Evolutionary conservation across 2,888 invertebrate species (phyloP).

Genomic region (Mesorhabditis belari): DNA sequence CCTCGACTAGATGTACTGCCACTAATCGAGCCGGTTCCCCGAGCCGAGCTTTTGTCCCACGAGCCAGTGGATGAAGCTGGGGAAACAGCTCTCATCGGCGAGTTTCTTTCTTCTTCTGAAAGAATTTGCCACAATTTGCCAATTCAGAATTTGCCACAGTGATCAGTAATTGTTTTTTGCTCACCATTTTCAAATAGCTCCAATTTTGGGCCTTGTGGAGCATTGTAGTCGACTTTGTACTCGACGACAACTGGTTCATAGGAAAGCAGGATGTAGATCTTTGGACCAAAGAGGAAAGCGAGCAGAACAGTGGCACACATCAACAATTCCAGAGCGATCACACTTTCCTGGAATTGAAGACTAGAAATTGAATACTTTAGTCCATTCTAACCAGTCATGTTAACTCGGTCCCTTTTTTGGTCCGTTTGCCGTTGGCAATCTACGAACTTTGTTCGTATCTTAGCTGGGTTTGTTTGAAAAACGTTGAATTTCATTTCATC

Average conservation of each 20-base stretch:
- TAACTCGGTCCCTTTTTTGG: background rate
- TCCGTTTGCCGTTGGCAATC: too few species aligned
- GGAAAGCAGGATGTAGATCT: constrained; percentile 51
- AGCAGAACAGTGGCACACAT: constrained; percentile 44
- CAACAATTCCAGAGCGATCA: constrained; percentile 41
- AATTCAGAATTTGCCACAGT: background rate
- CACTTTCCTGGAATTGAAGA: constrained; percentile 16
- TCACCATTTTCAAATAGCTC: constrained; percentile 38
- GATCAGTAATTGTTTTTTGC: background rate
- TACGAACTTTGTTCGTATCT: too few species aligned
- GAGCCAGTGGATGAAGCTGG: constrained; percentile 30
- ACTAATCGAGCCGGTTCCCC: constrained; percentile 6
- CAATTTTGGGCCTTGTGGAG: constrained; percentile 17
- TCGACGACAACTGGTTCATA: constrained; percentile 52
- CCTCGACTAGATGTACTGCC: constrained; percentile 7
- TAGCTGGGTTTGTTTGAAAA: too few species aligned
- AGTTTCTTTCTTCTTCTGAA: constrained; percentile 31
- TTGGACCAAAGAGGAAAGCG: constrained; percentile 51
- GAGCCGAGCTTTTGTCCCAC: constrained; percentile 10
- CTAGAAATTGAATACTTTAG: constrained; percentile 1
- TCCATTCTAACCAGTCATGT: background rate
- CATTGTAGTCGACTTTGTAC: constrained; percentile 27
- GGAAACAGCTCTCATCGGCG: constrained; percentile 24
- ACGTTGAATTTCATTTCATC: too few species aligned
- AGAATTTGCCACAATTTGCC: background rate